Base-by-base conservation (phyloP, 2,888 invertebrate genomes). In the Oscheius myriophilus region DNA sequence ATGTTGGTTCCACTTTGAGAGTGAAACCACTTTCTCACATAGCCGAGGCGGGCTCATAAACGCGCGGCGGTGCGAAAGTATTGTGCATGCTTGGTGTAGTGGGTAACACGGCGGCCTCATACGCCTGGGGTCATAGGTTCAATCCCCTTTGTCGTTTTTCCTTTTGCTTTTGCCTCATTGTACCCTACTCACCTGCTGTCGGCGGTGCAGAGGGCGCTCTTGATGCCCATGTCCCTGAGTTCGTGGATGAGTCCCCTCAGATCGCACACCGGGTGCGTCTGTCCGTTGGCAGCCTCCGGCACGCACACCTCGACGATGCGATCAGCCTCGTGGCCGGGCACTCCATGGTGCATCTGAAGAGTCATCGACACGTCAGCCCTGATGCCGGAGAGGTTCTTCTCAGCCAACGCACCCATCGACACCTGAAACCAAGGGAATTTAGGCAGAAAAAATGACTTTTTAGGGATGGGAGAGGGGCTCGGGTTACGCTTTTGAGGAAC, bases 191-290 rank as follows among this genome's bases (percentile, higher is more conserved):
- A 84, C 82, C 85, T 73, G 66, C 86, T 86, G 76, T 89, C 89
- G 18, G 88, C 86, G 0, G 88, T 89, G 70, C 88, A 89, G 26
- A 89, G 82, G 49, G 88, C 88, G 49, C 88, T 86, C 72, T 88
- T 88, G 55, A 88, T 83, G 33, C 84, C 86, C 75, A 88, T 85
- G 16, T 76, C 70, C 54, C 86, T 85, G 14, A 89, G 82, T 26
- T 85, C 84, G 59, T 83, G 78, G 77, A 89, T 88, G 63, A 89
- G 75, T 2, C 81, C 82, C 53, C 81, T 77, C 46, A 88, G 73
- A 67, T 88, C 87, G 49, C 87, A 86, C 16, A 89, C 80, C 14
- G 80, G 78, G 23, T 71, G 57, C 57, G 77, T 77, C 45, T 71
- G 69, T 45, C 80, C 80, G 25, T 73, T 73, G 21, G 70, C 67